phyloP scores from a whole-genome alignment of 1,140 invertebrate genomes.

The Temnothorax longispinosus region DNA sequence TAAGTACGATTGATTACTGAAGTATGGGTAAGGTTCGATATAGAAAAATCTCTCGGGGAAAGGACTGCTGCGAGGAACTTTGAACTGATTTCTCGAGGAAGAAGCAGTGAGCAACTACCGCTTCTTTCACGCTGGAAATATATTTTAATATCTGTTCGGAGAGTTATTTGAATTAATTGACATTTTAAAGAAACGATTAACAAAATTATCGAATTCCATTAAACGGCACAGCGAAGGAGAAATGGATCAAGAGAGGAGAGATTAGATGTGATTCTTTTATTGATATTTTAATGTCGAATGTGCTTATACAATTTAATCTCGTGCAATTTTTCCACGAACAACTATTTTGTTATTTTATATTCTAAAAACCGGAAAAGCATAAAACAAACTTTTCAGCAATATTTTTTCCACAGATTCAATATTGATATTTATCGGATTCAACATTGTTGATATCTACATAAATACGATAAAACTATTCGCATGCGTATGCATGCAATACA shows the following conservation, averaged over 20 bases:
- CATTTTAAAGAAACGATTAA: constrained; percentile 33
- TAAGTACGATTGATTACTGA: constrained; percentile 59
- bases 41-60: constrained; percentile 31
- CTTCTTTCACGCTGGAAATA: constrained; percentile 17
- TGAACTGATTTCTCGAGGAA: constrained; percentile 41
- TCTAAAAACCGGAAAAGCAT: not conserved
- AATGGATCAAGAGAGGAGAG: not conserved
- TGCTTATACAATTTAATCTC: not conserved
- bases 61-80: constrained; percentile 29
- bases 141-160: constrained; percentile 42
- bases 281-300: not conserved
- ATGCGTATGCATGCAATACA: constrained; percentile 4
- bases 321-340: not conserved
- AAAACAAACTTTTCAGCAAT: not conserved
- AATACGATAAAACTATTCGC: constrained; percentile 13
- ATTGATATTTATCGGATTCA: not conserved
- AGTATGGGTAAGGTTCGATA: constrained; percentile 36
- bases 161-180: constrained; percentile 34
- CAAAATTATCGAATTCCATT: constrained; percentile 29
- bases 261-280: not conserved
- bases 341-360: not conserved
- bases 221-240: not conserved
- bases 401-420: not conserved
- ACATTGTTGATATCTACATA: not conserved
- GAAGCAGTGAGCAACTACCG: constrained; percentile 32